Conservation (phyloP, 2,888 invertebrate genomes). For the Onchidella celtica region DNA sequence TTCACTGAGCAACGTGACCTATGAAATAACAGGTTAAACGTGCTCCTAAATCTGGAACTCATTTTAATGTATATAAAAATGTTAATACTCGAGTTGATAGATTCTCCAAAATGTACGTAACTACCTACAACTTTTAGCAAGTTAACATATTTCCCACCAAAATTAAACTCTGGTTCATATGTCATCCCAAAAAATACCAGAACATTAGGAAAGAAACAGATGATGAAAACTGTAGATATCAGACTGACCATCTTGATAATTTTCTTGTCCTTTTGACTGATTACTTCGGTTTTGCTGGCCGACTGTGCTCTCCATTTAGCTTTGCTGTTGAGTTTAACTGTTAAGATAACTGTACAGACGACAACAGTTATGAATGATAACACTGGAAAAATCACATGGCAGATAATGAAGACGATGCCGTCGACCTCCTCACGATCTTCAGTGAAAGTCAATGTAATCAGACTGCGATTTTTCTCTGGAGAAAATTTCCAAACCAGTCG, state of each 20-base stretch:
- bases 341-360: not conserved
- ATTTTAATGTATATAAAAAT: not conserved
- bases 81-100: not conserved
- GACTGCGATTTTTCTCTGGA: not conserved
- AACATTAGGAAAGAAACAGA: not conserved
- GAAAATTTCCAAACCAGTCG: not conserved
- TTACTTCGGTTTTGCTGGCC: not conserved
- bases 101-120: not conserved
- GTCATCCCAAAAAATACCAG: not conserved
- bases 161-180: not conserved
- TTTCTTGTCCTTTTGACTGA: not conserved
- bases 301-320: not conserved
- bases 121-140: not conserved
- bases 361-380: not conserved
- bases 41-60: not conserved
- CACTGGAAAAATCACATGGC: not conserved
- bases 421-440: not conserved
- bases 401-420: not conserved
- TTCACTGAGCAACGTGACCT: no score
- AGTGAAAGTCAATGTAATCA: not conserved
- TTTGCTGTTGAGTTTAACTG: not conserved
- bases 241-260: not conserved
- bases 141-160: not conserved
- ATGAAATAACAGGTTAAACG: not conserved
- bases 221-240: not conserved